Percentiles rank a stretch among this genome's conserved stretches.
These are phyloP conservation scores for Cinara cedri DNA, from an alignment of 2,888 invertebrate genomes.

Conservation along the genomic window DNA sequence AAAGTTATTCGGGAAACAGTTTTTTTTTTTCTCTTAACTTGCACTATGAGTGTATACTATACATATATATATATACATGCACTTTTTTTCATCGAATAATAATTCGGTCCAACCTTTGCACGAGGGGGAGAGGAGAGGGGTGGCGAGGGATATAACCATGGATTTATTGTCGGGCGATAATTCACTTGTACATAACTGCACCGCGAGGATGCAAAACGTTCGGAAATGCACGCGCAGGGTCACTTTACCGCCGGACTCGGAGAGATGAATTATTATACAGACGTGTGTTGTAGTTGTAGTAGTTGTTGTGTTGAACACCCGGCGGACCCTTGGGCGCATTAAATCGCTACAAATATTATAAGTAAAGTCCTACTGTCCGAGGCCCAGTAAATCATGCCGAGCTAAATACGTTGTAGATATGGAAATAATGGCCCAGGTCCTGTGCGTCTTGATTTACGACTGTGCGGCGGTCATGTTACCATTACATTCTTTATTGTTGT, in stretches of 20 bases:
- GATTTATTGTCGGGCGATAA: conserved; percentile 51
- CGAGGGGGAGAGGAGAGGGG: background rate
- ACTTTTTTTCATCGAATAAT: conserved; percentile 37
- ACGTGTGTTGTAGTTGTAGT: background rate
- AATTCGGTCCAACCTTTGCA: conserved; percentile 12
- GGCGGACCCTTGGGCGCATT: conserved; percentile 55
- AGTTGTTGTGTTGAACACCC: conserved; percentile 39
- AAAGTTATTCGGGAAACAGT: conserved; percentile 34
- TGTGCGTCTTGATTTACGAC: conserved; percentile 53
- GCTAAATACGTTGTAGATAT: conserved; percentile 54
- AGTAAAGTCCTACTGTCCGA: conserved; percentile 43
- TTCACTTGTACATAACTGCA: conserved; percentile 29
- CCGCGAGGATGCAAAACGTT: conserved; percentile 50
- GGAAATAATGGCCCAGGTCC: conserved; percentile 51
- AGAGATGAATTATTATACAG: conserved; percentile 48
- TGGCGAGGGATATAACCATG: background rate
- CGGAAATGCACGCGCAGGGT: conserved; percentile 44
- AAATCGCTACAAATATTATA: conserved; percentile 55
- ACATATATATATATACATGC: background rate
- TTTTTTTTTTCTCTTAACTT: conserved; percentile 19
- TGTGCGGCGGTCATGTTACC: conserved; percentile 9
- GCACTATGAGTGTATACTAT: background rate
- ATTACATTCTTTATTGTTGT: background rate
- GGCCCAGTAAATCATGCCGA: conserved; percentile 46
- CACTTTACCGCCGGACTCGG: conserved; percentile 50